Evolutionary conservation across 1,140 invertebrate species (phyloP).

Genomic region (Drosophila subobscura): DNA sequence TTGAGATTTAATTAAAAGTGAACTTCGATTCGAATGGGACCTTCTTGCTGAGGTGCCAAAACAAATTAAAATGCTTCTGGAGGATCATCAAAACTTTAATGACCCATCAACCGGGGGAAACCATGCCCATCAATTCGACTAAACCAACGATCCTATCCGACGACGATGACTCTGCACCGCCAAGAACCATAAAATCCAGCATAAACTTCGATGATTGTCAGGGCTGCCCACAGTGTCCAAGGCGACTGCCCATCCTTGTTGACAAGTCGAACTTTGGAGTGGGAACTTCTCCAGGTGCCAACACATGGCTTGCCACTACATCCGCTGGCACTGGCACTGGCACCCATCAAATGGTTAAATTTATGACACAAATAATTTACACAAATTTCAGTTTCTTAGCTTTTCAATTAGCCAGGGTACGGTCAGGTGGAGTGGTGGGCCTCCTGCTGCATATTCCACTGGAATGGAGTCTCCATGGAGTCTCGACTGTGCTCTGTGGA

Average conservation of each 20-base stretch:
- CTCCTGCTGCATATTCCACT: conserved; percentile 13
- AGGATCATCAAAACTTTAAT: conserved; percentile 56
- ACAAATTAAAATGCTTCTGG: conserved; percentile 68
- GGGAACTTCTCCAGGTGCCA: conserved; percentile 15
- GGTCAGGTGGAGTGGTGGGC: background rate
- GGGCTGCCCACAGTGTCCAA: background rate
- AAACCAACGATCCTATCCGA: conserved; percentile 29
- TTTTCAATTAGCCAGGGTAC: conserved; percentile 69
- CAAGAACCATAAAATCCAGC: conserved; percentile 45
- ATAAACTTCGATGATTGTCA: conserved; percentile 56
- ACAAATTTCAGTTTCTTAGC: conserved; percentile 73
- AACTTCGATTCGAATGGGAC: conserved; percentile 22
- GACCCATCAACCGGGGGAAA: conserved; percentile 18
- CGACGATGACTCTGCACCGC: conserved; percentile 15
- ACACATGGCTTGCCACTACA: conserved; percentile 23
- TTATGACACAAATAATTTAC: conserved; percentile 77
- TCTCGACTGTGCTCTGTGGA: no score
- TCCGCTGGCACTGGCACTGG: no score
- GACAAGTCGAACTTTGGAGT: conserved; percentile 35
- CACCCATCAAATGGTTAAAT: conserved; percentile 65
- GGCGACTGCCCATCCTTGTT: conserved; percentile 43
- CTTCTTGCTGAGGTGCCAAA: conserved; percentile 39
- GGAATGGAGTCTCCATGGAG: no score
- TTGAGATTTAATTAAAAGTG: conserved; percentile 45
- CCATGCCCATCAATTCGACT: conserved; percentile 44